A percentile compares a stretch with the other conserved stretches of the same genome.
phyloP scores from a whole-genome alignment of 2,888 invertebrate genomes.

The Acleris literana region DNA sequence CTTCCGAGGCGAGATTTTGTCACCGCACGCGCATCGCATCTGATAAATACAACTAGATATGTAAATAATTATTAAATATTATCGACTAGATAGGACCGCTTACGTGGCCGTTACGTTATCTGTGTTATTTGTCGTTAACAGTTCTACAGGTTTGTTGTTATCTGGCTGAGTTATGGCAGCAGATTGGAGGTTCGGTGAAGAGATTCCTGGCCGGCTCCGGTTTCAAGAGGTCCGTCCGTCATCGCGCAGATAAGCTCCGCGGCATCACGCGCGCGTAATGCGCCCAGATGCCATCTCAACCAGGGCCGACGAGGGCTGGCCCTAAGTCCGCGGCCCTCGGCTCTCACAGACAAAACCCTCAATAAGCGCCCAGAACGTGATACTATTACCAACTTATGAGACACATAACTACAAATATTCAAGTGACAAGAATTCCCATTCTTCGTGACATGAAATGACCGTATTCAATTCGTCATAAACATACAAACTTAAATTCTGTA shows the following conservation, averaged over 20 bases:
- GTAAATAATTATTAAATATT: conserved; percentile 82
- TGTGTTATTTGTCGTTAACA: conserved; percentile 80
- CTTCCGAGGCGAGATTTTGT: conserved; percentile 57
- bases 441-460: too few relatives aligned
- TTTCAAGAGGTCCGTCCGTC: conserved; percentile 64
- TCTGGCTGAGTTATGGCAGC: conserved; percentile 76
- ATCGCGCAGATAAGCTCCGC: conserved; percentile 39
- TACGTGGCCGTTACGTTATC: conserved; percentile 78
- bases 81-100: conserved; percentile 78
- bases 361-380: too few relatives aligned
- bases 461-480: neutral
- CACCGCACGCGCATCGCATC: conserved; percentile 70
- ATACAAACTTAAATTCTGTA: neutral
- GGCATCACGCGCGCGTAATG: conserved; percentile 46
- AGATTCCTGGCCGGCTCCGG: conserved; percentile 61
- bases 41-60: conserved; percentile 65
- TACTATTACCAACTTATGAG: too few relatives aligned
- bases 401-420: too few relatives aligned
- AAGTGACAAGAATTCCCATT: too few relatives aligned
- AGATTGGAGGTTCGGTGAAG: conserved; percentile 48
- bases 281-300: conserved; percentile 29
- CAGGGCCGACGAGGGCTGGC: neutral
- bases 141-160: conserved; percentile 69
- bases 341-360: neutral
- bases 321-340: neutral